Base-by-base conservation (phyloP, 2,797 vertebrate genomes). In the Hippoglossus hippoglossus region DNA sequence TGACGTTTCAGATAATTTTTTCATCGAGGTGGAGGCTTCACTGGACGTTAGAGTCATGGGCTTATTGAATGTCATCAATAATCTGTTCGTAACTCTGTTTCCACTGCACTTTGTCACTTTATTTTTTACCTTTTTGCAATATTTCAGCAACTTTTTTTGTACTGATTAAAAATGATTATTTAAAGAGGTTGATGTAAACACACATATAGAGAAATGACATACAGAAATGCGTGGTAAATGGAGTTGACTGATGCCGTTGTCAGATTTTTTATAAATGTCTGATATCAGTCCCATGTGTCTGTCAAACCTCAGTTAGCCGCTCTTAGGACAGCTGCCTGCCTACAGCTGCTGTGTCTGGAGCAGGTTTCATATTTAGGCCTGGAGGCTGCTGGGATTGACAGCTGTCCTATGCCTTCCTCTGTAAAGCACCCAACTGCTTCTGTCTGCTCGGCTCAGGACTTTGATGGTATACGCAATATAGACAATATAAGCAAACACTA, bases 301-400 rank as follows among this genome's bases (percentile, higher is more conserved):
- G 44, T 63, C 31, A 31, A 5, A 52, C 64, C 41, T 51, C 74
- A 25, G 61, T 41, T 8, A 55, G 58, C 70, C 28, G 66, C 57
- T 81, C 72, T 36, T 31, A 46, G 73, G 76, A 53, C 82, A 77
- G 77, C 72, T 87, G 79, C 22, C 72, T 82, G 77, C 28, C 75
- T 57, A 15, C 80, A 91, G 80, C 73, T 78, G 82, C 80, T 71
- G 70, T 68, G 59, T 50, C 74, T 74, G 69, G 72, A 80, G 81
- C 80, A 79, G 83, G 77, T 81, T 83, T 83, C 63, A 54, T 7
- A 73, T 56, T 53, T 39, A 50, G 73, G 36, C 59, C 71, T 71
- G 44, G 22, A 51, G 67, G 46, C 55, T 73, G 44, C 61, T 55
- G 3, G 34, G 77, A 80, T 54, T 63, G 72, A 83, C 77, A 85